Evolutionary conservation across 2,797 vertebrate species (phyloP), one percentile per base, ranked within the genome.

Genomic region (Malacoctenus gilli): DNA sequence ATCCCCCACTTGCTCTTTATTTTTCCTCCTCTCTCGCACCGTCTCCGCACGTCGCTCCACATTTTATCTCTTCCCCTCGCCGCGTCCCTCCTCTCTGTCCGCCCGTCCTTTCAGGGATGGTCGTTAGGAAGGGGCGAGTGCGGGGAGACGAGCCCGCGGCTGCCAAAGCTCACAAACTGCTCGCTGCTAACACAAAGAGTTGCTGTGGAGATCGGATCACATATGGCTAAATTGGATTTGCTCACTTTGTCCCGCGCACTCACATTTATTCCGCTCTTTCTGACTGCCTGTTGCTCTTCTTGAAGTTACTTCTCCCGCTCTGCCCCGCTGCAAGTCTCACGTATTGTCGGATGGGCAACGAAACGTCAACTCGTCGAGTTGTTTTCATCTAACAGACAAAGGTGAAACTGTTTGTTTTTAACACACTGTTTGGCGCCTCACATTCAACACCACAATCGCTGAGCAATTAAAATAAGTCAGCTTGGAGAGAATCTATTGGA

Each of bases 111-210:
- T 77, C 55, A 49, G 63, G 63, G 61, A 81, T 66, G 76, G 68
- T 56, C 74, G 64, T 75, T 68, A 42, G 69, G 62, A 67, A 66
- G 72, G 69, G 82, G 71, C 73, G 50, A 36, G 42, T 49, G 21
- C 28, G 65, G 68, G 81, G 72, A 77, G 75, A 70, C 19, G 63
- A 68, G 67, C 62, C 5, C 3, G 37, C 20, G n/a, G 0, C 61
- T 89, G 88, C 87, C 88, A 91, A 90, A 89, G 84, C 87, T 84
- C 79, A 87, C 85, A 91, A 80, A 82, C 77, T 80, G 79, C 80
- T 87, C 70, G 19, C 83, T 76, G 79, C 63, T 73, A 74, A 77
- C 80, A 88, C 80, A 85, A 80, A 80, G 80, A 81, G 88, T 91
- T 93, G 82, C 90, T 75, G 83, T 87, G 88, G 90, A 85, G 87